Evolutionary conservation across 2,797 vertebrate species (phyloP), one percentile per base, ranked within the genome.

Genomic region (Rhinogobio ventralis): DNA sequence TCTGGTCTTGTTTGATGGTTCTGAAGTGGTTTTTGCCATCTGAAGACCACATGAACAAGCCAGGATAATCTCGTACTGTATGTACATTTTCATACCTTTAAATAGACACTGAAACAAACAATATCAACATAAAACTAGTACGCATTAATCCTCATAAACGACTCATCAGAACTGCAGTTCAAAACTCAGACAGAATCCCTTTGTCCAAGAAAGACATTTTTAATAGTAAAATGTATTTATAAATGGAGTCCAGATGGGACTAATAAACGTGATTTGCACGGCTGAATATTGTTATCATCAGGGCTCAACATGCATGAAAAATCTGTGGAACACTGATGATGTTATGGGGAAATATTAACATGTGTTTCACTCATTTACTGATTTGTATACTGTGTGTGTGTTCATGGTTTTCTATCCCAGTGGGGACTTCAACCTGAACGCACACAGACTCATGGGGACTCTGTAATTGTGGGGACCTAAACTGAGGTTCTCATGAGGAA

Each of bases 331-430:
- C 73, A 75, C 30, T 55, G 73, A 75, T 78, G 53, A 78, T 62
- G 75, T 78, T 78, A 25, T 78, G 73, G 82, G 60, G 64, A 69
- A 76, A 76, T 30, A 66, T 30, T 62, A 84, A 42, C 42, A 74
- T 77, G 73, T 39, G 60, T 68, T 75, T 25, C 51, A 53, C 49
- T 55, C 11, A n/a, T 75, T 55, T 75, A n/a, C 73, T 55, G 30
- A 36, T 74, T 1, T 71, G 46, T 45, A 42, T 42, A 42, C 39
- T 57, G 9, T 57, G 55, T 55, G 53, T 57, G 53, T 57, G 55
- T 57, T 42, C 39, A 42, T 9, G 39, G 39, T 42, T 42, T 42
- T 42, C 39, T 42, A 2, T 42, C 8, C 39, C 2, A 0, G 39
- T 42, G 39, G 39, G 39, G 1, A 42, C 39, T 42, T 10, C 2